These are phyloP conservation scores for Microtus richardsoni DNA, from an alignment of 2,113 vertebrate species.

Conservation along the genomic window DNA sequence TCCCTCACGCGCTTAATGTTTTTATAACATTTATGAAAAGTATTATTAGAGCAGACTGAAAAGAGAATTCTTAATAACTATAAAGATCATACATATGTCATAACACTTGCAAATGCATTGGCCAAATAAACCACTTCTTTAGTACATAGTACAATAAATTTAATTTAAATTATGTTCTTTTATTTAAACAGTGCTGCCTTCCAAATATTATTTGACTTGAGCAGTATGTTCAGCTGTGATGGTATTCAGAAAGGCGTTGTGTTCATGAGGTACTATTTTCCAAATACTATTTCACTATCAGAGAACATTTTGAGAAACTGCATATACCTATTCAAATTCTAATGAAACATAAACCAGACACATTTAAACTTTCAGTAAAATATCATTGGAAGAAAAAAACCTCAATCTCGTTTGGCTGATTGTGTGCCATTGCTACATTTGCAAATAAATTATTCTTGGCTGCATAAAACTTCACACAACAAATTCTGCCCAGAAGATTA, in stretches of 20 bases:
- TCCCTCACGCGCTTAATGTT: slow-evolving; percentile 2
- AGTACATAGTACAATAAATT: neutral
- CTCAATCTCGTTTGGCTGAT: slow-evolving; percentile 72
- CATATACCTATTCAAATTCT: slow-evolving; percentile 73
- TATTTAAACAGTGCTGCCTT: slow-evolving; percentile 44
- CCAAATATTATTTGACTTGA: slow-evolving; percentile 52
- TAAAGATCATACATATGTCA: slow-evolving; percentile 27
- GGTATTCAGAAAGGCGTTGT: slow-evolving; percentile 31
- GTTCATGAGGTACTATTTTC: slow-evolving; percentile 54
- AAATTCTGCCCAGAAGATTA: slow-evolving; percentile 76
- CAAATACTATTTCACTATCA: slow-evolving; percentile 62
- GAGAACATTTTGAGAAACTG: slow-evolving; percentile 59
- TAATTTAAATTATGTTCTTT: slow-evolving; percentile 57
- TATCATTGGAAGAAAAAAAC: slow-evolving; percentile 68
- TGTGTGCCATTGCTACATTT: slow-evolving; percentile 66
- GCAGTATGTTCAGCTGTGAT: neutral
- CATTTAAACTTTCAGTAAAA: slow-evolving; percentile 74
- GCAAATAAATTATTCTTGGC: slow-evolving; percentile 78
- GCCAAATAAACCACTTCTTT: slow-evolving; percentile 50
- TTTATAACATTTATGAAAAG: neutral
- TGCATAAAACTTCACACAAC: slow-evolving; percentile 72
- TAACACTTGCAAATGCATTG: slow-evolving; percentile 30
- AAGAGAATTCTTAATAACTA: neutral
- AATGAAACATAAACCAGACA: slow-evolving; percentile 73
- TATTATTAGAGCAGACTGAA: slow-evolving; percentile 14